A percentile compares a stretch with the other conserved stretches of the same genome.
These are phyloP conservation scores for Altica lythri DNA, from an alignment of 2,888 invertebrate species.

Conservation along the genomic window DNA sequence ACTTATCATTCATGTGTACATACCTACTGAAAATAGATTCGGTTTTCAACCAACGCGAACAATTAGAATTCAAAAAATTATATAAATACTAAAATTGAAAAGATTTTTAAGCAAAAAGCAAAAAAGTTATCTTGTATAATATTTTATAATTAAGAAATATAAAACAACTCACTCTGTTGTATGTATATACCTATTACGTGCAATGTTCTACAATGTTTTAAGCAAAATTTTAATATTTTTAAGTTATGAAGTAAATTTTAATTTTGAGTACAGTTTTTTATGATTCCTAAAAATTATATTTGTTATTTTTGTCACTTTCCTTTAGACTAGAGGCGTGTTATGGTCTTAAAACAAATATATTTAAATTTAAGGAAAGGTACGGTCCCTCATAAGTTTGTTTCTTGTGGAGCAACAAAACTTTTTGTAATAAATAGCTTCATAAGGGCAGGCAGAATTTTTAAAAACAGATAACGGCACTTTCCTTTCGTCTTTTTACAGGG, in stretches of 20 bases:
- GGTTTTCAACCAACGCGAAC: neutral
- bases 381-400: slow-evolving; percentile 6
- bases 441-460: slow-evolving; percentile 48
- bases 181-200: too few species aligned
- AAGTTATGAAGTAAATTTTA: slow-evolving; percentile 6
- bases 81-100: too few species aligned
- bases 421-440: slow-evolving; percentile 46
- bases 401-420: slow-evolving; percentile 31
- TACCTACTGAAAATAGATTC: slow-evolving; percentile 5
- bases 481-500: slow-evolving; percentile 55
- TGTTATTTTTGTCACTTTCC: slow-evolving; percentile 2
- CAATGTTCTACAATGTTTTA: too few species aligned
- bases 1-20: slow-evolving; percentile 8
- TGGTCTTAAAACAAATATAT: slow-evolving; percentile 11
- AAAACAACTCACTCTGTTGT: too few species aligned
- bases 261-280: neutral
- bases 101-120: too few species aligned
- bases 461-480: slow-evolving; percentile 50
- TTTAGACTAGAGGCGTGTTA: neutral
- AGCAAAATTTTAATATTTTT: too few species aligned
- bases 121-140: too few species aligned
- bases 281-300: slow-evolving; percentile 8
- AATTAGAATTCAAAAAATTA: slow-evolving; percentile 13
- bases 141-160: too few species aligned
- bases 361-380: slow-evolving; percentile 14